Evolutionary conservation across 2,113 vertebrate genomes (phyloP), one percentile per base, ranked within the genome.

Genomic region (Ptilorrhoa leucosticta): DNA sequence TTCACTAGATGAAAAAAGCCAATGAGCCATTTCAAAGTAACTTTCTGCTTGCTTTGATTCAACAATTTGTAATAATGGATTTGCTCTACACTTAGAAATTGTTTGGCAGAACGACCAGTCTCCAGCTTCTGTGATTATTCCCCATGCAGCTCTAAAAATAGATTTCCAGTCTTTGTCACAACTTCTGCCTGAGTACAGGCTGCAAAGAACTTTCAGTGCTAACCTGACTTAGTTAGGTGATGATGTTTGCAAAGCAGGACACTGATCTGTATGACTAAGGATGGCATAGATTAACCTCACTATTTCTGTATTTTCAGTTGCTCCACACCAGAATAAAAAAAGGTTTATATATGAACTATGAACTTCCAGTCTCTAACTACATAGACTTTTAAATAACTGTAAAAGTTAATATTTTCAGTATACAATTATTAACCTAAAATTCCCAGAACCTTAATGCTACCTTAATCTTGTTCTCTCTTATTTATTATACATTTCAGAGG

Each of bases 1-100:
- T 93, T 82, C 65, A 65, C 53, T 61, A 48, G 40, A 93, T 45
- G 28, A 70, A 84, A 92, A 92, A 84, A 78, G 50, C 83, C 77
- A 95, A 45, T 0, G 44, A 83, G 39, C 70, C 84, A 75, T 85
- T 94, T 93, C 66, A 87, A 87, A 95, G 73, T 54, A 96, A 90
- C 53, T 95, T 95, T 87, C 83, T 95, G 57, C 78, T 85, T 87
- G 60, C 91, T 91, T 87, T 82, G 57, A 87, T 93, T 89, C 48
- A 92, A 91, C 61, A 69, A 60, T 78, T 79, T 84, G 65, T 60
- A 83, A 83, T 90, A 90, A 93, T 51, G 53, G 44, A 19, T 86
- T 94, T 79, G 64, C 79, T 78, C 48, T 86, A 54, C 82, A 37
- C 71, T 90, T 86, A 69, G 48, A 88, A 94, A 94, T 50, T n/a